Conservation (phyloP, 2,113 vertebrate genomes). For the Panthera leo region DNA sequence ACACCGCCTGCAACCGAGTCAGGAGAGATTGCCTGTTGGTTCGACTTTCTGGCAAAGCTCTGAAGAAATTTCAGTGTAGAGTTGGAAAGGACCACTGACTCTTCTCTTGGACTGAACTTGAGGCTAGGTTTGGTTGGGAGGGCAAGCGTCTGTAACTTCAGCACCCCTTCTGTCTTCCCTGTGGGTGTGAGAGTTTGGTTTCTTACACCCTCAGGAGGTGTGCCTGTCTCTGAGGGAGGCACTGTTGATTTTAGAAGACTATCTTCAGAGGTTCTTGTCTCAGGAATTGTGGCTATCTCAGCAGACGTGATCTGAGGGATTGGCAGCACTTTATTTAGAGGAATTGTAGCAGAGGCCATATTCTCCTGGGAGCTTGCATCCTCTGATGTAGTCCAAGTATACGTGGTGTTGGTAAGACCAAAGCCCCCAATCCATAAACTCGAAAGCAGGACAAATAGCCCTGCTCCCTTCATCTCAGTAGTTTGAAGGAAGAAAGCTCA, state of each 20-base stretch:
- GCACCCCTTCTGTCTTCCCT: not conserved
- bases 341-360: not conserved
- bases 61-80: constrained; percentile 60
- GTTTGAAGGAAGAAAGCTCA: not conserved
- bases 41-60: constrained; percentile 44
- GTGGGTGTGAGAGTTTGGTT: not conserved
- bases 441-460: constrained; percentile 75
- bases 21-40: not conserved
- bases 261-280: not conserved
- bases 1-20: not conserved
- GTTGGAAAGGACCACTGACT: constrained; percentile 26
- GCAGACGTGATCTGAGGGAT: not conserved
- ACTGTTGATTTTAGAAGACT: not conserved
- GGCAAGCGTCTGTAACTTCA: not conserved
- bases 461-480: constrained; percentile 72
- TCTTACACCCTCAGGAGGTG: not conserved
- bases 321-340: not conserved
- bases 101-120: not conserved
- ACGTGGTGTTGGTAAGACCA: constrained; percentile 14
- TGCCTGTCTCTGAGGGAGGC: not conserved
- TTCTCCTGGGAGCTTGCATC: constrained; percentile 27
- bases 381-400: constrained; percentile 38
- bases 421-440: constrained; percentile 59
- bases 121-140: not conserved
- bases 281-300: not conserved